Conservation (phyloP, 2,113 vertebrate species). For the Taxidea taxus region DNA sequence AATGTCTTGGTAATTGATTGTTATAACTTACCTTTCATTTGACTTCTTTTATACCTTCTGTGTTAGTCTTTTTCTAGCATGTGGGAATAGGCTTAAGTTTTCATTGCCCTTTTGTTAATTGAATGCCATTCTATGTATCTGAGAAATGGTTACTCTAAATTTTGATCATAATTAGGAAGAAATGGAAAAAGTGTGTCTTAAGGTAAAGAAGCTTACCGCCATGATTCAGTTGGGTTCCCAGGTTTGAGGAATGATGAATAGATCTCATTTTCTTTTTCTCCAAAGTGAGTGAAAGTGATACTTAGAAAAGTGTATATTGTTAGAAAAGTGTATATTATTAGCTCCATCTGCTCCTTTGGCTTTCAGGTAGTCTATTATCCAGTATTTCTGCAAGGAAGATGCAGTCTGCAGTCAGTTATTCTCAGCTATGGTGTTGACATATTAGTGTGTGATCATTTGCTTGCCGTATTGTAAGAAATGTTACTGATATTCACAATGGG, state of each 20-base stretch:
- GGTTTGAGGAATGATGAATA: background rate
- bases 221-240: background rate
- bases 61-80: background rate
- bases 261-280: conserved; percentile 5
- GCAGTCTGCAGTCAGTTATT: background rate
- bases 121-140: background rate
- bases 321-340: conserved; percentile 7
- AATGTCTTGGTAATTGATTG: background rate
- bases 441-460: background rate
- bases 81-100: background rate
- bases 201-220: background rate
- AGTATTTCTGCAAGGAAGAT: background rate
- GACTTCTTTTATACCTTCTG: background rate
- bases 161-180: background rate
- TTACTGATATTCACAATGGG: too few relatives aligned
- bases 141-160: background rate
- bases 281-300: background rate
- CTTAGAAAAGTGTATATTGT: conserved; percentile 16
- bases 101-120: conserved; percentile 31
- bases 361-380: background rate
- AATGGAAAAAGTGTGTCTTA: background rate
- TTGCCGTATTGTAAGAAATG: background rate
- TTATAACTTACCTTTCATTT: background rate
- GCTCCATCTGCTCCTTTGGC: background rate
- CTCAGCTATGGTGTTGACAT: background rate